A percentile compares a stretch with the other conserved stretches of the same genome.
These are phyloP conservation scores for Paracentrotus lividus DNA, from an alignment of 53 echinoderm and acorn worm species.

Conservation along the genomic window DNA sequence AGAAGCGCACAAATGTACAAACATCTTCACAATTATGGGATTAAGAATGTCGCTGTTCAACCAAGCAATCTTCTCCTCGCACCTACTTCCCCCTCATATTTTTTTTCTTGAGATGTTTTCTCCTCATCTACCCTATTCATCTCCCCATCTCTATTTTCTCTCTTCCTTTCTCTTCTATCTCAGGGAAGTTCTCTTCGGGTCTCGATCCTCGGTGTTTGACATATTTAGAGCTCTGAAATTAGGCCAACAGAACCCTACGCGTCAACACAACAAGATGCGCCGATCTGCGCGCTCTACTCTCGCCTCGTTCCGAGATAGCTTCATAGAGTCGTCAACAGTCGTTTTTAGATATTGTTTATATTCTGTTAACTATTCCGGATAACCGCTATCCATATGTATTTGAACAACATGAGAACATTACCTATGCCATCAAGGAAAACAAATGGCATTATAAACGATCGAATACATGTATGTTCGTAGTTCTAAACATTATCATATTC, in stretches of 20 bases:
- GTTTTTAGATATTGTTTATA: not conserved
- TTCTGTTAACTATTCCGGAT: too few species aligned
- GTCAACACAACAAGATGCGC: conserved; percentile 65
- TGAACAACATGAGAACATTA: too few species aligned
- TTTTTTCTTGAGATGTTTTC: conserved; percentile 33
- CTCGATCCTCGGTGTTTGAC: conserved; percentile 55
- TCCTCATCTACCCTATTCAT: conserved; percentile 26
- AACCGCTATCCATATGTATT: too few species aligned
- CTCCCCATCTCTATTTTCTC: conserved; percentile 17
- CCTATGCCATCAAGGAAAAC: too few species aligned
- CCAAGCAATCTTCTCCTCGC: conserved; percentile 61
- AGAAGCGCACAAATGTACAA: conserved; percentile 67
- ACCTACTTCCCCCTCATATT: conserved; percentile 51
- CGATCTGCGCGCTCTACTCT: conserved; percentile 37
- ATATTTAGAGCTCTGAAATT: conserved; percentile 63
- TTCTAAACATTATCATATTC: too few species aligned
- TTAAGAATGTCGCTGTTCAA: conserved; percentile 65
- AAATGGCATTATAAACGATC: too few species aligned
- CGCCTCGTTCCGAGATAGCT: conserved; percentile 11
- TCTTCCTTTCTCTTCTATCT: conserved; percentile 24
- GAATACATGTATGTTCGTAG: too few species aligned
- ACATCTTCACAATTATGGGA: conserved; percentile 70
- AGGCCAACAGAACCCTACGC: conserved; percentile 59
- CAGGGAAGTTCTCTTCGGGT: not conserved
- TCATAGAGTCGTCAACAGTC: conserved; percentile 26